These are phyloP conservation scores for Apamea anceps DNA, from an alignment of 2,888 invertebrate genomes.

Conservation along the genomic window DNA sequence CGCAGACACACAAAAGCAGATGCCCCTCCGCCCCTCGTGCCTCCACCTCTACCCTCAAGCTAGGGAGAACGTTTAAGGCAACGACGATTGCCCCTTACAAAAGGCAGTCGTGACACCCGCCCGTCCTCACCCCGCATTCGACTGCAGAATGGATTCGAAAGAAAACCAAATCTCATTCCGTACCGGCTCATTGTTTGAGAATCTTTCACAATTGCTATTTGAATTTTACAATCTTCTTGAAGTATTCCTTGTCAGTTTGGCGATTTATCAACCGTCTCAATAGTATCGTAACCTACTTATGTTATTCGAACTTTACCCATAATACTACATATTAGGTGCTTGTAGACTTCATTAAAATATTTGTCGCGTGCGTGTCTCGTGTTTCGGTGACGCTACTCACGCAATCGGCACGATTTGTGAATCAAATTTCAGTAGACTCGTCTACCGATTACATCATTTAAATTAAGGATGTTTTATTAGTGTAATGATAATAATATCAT, in stretches of 20 bases:
- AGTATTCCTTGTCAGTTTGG: conserved; percentile 69
- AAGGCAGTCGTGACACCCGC: conserved; percentile 71
- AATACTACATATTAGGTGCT: conserved; percentile 21
- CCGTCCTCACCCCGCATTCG: conserved; percentile 71
- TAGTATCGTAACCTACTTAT: conserved; percentile 4
- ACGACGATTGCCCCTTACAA: conserved; percentile 86
- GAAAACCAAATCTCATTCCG: conserved; percentile 86
- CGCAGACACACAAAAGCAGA: conserved; percentile 81
- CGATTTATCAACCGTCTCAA: conserved; percentile 57
- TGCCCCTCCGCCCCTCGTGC: conserved; percentile 71
- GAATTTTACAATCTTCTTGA: conserved; percentile 78
- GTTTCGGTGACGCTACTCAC: conserved; percentile 23
- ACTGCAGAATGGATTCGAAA: conserved; percentile 81
- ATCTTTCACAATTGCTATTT: conserved; percentile 84
- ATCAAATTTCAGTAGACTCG: conserved; percentile 1
- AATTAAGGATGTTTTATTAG: neutral
- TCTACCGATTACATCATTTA: conserved; percentile 21
- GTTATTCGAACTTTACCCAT: conserved; percentile 44
- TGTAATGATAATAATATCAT: conserved; percentile 13
- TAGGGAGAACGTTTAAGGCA: conserved; percentile 81
- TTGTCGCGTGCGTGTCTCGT: conserved; percentile 23
- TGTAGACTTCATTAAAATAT: conserved; percentile 49
- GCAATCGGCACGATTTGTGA: conserved; percentile 24
- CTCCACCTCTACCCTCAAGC: conserved; percentile 68
- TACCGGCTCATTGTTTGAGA: conserved; percentile 83